Conservation (phyloP, 2,113 vertebrate species). For the Aphelocoma coerulescens region DNA sequence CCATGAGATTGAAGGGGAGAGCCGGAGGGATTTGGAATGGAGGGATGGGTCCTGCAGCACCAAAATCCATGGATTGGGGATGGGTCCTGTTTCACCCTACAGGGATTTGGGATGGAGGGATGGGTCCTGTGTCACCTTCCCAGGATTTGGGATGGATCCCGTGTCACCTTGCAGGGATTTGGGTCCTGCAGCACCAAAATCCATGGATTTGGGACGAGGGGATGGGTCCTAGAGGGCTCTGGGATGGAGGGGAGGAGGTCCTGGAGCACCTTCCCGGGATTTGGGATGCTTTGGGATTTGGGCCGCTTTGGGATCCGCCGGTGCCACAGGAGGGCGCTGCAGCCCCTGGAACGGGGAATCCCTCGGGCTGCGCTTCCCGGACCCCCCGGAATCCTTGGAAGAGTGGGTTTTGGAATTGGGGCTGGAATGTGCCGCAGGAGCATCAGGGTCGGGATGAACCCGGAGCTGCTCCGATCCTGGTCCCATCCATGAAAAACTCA, state of each 20-base stretch:
- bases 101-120: neutral
- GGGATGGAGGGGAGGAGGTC: no score
- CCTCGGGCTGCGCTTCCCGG: neutral
- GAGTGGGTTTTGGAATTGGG: neutral
- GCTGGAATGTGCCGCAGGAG: neutral
- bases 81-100: no score
- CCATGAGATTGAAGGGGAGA: neutral
- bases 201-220: no score
- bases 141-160: no score
- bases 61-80: neutral
- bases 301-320: neutral
- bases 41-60: neutral
- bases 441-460: neutral
- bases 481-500: neutral
- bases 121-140: no score
- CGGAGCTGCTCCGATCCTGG: neutral
- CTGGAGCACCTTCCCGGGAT: neutral
- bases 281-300: neutral
- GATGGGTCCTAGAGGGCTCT: no score
- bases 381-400: neutral
- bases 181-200: no score
- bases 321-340: conserved; percentile 9
- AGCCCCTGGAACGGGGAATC: neutral
- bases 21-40: neutral
- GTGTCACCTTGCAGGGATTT: no score